These are phyloP conservation scores for Schlechtendalia chinensis DNA, from an alignment of 1,140 invertebrate species.

Conservation along the genomic window DNA sequence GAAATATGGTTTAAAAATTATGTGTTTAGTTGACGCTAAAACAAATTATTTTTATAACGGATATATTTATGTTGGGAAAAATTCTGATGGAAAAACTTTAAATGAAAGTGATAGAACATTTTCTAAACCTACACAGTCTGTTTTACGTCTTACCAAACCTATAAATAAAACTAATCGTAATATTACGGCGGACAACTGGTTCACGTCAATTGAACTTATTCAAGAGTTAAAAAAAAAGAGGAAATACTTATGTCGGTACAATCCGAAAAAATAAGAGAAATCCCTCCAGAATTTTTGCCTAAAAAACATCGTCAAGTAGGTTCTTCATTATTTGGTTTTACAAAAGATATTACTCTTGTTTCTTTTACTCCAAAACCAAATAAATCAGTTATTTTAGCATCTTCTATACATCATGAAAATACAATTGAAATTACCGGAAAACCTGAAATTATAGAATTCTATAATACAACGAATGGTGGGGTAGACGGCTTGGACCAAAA, in stretches of 20 bases:
- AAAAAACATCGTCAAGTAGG: slow-evolving; percentile 18
- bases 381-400: slow-evolving; percentile 54
- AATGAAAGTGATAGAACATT: slow-evolving; percentile 30
- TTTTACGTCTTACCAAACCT: slow-evolving; percentile 46
- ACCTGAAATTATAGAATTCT: too few species aligned
- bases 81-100: slow-evolving; percentile 44
- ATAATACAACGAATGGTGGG: slow-evolving; percentile 56
- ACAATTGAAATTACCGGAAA: slow-evolving; percentile 7
- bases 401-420: background rate
- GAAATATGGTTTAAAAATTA: slow-evolving; percentile 58
- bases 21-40: slow-evolving; percentile 53
- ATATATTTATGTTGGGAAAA: slow-evolving; percentile 54
- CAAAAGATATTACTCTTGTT: slow-evolving; percentile 47
- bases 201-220: slow-evolving; percentile 56
- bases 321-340: slow-evolving; percentile 42
- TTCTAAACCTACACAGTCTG: slow-evolving; percentile 50
- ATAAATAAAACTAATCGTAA: slow-evolving; percentile 55
- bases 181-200: slow-evolving; percentile 57
- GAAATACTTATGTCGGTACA: too few species aligned
- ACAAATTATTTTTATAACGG: slow-evolving; percentile 54
- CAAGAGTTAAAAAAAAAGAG: slow-evolving; percentile 54
- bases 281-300: slow-evolving; percentile 54
- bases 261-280: slow-evolving; percentile 58
- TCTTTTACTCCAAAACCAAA: slow-evolving; percentile 52
- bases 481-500: slow-evolving; percentile 57